Evolutionary conservation across 2,888 invertebrate species (phyloP), one percentile per base, ranked within the genome.

Genomic region (Diadegma fenestrale): DNA sequence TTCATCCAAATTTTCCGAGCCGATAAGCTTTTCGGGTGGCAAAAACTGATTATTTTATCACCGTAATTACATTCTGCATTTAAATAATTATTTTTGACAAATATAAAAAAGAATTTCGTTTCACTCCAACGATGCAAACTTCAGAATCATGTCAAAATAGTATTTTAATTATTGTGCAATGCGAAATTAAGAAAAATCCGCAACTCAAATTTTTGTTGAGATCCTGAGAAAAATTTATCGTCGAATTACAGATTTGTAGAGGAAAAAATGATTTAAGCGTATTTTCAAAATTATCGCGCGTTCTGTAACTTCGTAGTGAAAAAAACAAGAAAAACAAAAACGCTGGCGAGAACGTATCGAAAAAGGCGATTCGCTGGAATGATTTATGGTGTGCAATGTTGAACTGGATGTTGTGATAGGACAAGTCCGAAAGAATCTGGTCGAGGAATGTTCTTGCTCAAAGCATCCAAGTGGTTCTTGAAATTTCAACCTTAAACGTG

Each of bases 401-500:
- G 17, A 64, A 26, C 37, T 48, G 76, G 19, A 30, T 14, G 33
- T 71, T 76, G 69, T 64, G 75, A 84, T 76, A 76, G 71, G 83
- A 80, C 79, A 73, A 58, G 80, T 77, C 41, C 77, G 68, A 69
- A 75, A 83, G 86, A 89, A 88, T 89, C 87, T 88, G 79, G 86
- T 75, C 85, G 82, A 87, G 89, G 89, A 89, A 89, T 89, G 87
- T 82, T 81, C 69, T 91, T 90, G 89, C 90, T 87, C 88, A 88
- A 90, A 82, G 80, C 58, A 76, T 80, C 81, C 73, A 66, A 86
- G 87, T 79, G 73, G 84, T 88, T 88, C 85, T 90, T 87, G 87
- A 89, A 90, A 88, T 91, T 87, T 89, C 86, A 88, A 87, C 89
- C 90, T 88, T 90, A 90, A 89, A 90, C 88, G 89, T 54, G 33